phyloP scores from a whole-genome alignment of 1,140 invertebrate genomes.

The Leptoteleia sp. region DNA sequence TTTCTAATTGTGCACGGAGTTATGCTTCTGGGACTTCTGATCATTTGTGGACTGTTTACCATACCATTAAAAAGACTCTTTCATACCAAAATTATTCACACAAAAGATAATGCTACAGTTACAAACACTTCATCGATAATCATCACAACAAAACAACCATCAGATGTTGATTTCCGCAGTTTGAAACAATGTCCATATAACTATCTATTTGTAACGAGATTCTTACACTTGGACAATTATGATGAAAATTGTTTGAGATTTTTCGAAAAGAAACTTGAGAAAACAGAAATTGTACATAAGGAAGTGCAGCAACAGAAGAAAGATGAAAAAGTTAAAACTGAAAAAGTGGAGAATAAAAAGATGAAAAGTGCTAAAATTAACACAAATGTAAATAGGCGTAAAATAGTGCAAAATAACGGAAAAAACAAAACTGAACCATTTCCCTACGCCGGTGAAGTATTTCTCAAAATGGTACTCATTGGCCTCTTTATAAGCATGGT shows the following conservation, averaged over 20 bases:
- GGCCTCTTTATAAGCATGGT: constrained; percentile 44
- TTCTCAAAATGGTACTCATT: constrained; percentile 41
- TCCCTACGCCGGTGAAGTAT: constrained; percentile 40
- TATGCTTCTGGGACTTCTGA: constrained; percentile 70
- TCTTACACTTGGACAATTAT: constrained; percentile 66
- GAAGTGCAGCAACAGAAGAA: constrained; percentile 5
- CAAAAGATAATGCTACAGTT: constrained; percentile 15
- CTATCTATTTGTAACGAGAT: constrained; percentile 66
- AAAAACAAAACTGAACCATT: constrained; percentile 9
- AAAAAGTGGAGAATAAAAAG: constrained; percentile 1
- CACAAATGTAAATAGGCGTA: no score
- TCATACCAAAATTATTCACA: constrained; percentile 66
- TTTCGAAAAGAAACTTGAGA: not conserved
- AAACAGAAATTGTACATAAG: not conserved
- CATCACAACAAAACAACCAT: constrained; percentile 3
- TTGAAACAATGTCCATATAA: constrained; percentile 69
- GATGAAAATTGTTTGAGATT: constrained; percentile 72
- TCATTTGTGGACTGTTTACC: constrained; percentile 72
- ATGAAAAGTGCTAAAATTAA: constrained; percentile 14
- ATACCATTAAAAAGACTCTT: constrained; percentile 72
- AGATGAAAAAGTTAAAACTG: no score
- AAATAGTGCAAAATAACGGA: no score
- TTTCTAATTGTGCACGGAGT: constrained; percentile 73
- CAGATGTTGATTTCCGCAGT: constrained; percentile 62
- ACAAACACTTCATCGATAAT: no score